A percentile compares a stretch with the other conserved stretches of the same genome.
Evolutionary conservation across 2,113 vertebrate species (phyloP).

Genomic region (Rhinichthys klamathensis): DNA sequence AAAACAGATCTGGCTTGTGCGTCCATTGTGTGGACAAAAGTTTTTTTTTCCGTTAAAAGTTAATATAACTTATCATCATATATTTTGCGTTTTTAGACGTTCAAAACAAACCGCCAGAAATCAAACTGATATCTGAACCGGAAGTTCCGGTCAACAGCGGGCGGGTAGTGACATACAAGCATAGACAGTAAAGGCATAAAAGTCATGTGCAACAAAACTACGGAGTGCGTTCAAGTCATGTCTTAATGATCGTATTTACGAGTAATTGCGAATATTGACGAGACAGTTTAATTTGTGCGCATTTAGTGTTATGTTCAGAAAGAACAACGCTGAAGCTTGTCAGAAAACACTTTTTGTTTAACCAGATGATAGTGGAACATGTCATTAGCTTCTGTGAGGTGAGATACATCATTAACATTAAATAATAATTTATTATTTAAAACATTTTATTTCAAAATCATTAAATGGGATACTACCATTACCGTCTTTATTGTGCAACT

Average conservation of each 20-base stretch:
- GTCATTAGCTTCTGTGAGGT: too few species aligned
- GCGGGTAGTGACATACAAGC: not conserved
- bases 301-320: not conserved
- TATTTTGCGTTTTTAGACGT: not conserved
- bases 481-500: not conserved
- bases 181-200: not conserved
- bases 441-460: too few species aligned
- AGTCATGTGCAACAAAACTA: not conserved
- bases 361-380: too few species aligned
- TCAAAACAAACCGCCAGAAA: conserved; percentile 53
- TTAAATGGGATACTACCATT: too few species aligned
- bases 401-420: too few species aligned
- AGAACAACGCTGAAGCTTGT: not conserved
- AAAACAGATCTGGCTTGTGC: conserved; percentile 72
- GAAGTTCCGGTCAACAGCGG: not conserved
- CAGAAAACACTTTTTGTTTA: not conserved
- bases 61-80: not conserved
- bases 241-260: not conserved
- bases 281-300: not conserved
- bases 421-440: too few species aligned
- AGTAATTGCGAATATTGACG: not conserved
- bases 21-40: conserved; percentile 74
- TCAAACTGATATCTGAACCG: not conserved
- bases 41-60: not conserved
- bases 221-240: not conserved